Percentiles rank a stretch among this genome's conserved stretches.
phyloP scores from a whole-genome alignment of 2,888 invertebrate genomes.

The Sinotaia quadrata region DNA sequence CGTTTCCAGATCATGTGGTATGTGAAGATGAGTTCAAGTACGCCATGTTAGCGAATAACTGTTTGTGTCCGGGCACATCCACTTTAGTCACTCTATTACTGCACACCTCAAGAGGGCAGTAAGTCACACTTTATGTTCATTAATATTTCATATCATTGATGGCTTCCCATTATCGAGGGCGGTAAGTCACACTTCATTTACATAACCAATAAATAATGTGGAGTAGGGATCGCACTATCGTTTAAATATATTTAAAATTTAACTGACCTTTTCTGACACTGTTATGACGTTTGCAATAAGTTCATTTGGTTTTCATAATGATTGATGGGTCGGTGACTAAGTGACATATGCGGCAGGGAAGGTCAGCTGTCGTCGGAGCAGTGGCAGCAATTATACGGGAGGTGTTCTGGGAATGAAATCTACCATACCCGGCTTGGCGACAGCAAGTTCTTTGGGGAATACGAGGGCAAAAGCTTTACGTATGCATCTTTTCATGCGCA shows the following conservation, averaged over 20 bases:
- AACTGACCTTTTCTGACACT: too few relatives aligned
- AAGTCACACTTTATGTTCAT: slow-evolving; percentile 74
- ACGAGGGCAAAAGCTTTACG: slow-evolving; percentile 99
- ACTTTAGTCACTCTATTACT: slow-evolving; percentile 94
- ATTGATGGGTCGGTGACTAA: too few relatives aligned
- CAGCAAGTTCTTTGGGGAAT: slow-evolving; percentile 97
- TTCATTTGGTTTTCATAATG: too few relatives aligned
- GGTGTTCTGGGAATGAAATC: slow-evolving; percentile 99
- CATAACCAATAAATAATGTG: too few relatives aligned
- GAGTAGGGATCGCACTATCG: too few relatives aligned
- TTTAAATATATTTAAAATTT: too few relatives aligned
- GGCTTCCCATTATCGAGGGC: too few relatives aligned
- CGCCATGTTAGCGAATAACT: slow-evolving; percentile 96
- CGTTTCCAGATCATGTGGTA: slow-evolving; percentile 86
- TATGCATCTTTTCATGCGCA: slow-evolving; percentile 99
- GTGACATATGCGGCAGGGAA: slow-evolving; percentile 87
- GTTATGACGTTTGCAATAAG: too few relatives aligned
- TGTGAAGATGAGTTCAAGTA: slow-evolving; percentile 99
- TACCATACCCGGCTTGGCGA: slow-evolving; percentile 96
- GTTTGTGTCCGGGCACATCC: slow-evolving; percentile 97
- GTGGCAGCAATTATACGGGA: slow-evolving; percentile 98
- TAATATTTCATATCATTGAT: too few relatives aligned
- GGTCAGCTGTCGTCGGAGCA: slow-evolving; percentile 96
- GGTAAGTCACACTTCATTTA: too few relatives aligned
- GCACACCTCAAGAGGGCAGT: slow-evolving; percentile 98